Percentiles rank a stretch among this genome's conserved stretches.
Evolutionary conservation across 2,797 vertebrate species (phyloP).

Genomic region (Macroramphosus scolopax): DNA sequence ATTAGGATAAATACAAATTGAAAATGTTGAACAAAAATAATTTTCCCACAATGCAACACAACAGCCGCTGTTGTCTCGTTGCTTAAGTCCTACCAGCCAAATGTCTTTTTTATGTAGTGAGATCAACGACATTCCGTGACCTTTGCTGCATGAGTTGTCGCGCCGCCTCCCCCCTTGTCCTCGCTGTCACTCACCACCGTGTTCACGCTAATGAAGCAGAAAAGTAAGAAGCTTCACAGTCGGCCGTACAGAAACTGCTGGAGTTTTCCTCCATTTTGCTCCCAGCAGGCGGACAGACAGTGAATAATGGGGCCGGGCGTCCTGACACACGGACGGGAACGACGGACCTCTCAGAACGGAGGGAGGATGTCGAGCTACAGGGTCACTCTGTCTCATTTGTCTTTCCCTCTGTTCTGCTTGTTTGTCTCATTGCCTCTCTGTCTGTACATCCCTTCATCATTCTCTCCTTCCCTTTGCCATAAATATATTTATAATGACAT

Average conservation of each 20-base stretch:
- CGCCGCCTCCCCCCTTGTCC: constrained; percentile 34
- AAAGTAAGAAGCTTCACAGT: constrained; percentile 55
- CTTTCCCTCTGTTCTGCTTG: constrained; percentile 5
- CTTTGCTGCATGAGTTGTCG: constrained; percentile 59
- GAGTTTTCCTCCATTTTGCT: constrained; percentile 42
- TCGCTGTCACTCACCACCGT: constrained; percentile 56
- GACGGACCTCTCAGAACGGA: constrained; percentile 28
- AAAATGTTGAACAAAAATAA: no score
- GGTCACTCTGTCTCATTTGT: constrained; percentile 35
- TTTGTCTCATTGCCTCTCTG: constrained; percentile 1
- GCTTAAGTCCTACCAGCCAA: not conserved
- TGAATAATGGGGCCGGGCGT: constrained; percentile 48
- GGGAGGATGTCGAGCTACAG: constrained; percentile 40
- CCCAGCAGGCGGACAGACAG: constrained; percentile 49
- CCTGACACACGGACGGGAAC: constrained; percentile 13
- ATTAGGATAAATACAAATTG: constrained; percentile 20
- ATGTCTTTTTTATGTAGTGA: constrained; percentile 46
- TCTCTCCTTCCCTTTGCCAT: not conserved
- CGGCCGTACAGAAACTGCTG: constrained; percentile 45
- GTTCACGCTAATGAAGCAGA: constrained; percentile 65
- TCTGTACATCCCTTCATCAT: not conserved
- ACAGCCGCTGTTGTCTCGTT: no score
- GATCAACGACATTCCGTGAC: constrained; percentile 53
- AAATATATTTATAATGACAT: constrained; percentile 33
- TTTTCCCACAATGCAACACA: no score